These are phyloP conservation scores for Chrysaora quinquecirrha DNA, from an alignment of 30 jellyfish, hydroid and myxozoan genomes.

Conservation along the genomic window DNA sequence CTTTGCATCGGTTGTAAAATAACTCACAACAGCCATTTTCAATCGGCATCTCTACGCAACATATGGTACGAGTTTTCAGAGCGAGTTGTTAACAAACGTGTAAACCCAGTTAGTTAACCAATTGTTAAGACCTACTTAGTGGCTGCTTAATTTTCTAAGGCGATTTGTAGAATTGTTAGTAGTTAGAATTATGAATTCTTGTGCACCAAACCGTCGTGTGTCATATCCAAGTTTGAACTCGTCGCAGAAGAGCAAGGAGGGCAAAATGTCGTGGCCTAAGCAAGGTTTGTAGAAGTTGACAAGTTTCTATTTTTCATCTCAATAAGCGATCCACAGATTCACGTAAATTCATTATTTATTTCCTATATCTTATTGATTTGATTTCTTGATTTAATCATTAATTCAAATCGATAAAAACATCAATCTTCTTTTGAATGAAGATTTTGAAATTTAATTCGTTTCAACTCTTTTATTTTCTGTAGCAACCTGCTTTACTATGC, in stretches of 20 bases:
- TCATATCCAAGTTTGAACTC: slow-evolving; percentile 60
- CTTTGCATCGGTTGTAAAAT: slow-evolving; percentile 35
- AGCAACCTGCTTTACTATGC: too few species aligned
- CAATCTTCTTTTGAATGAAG: too few species aligned
- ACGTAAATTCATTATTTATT: too few species aligned
- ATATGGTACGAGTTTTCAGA: slow-evolving; percentile 54
- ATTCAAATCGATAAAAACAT: too few species aligned
- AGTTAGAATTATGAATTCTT: slow-evolving; percentile 27
- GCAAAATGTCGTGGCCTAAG: slow-evolving; percentile 43
- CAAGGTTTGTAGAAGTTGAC: slow-evolving; percentile 59
- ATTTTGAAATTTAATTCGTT: too few species aligned
- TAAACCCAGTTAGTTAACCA: slow-evolving; percentile 56
- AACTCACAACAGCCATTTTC: not conserved
- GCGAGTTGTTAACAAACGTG: slow-evolving; percentile 26
- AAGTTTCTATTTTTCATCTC: too few species aligned
- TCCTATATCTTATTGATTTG: too few species aligned
- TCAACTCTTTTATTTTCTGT: too few species aligned
- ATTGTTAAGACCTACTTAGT: slow-evolving; percentile 42
- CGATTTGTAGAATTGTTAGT: slow-evolving; percentile 52
- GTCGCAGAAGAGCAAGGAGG: slow-evolving; percentile 17
- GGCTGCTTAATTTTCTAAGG: slow-evolving; percentile 56
- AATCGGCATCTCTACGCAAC: slow-evolving; percentile 37
- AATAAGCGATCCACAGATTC: too few species aligned
- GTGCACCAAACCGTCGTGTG: slow-evolving; percentile 10
- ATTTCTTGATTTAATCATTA: too few species aligned